A percentile compares a stretch with the other conserved stretches of the same genome.
These are phyloP conservation scores for Solea solea DNA, from an alignment of 2,113 vertebrate genomes.

Conservation along the genomic window DNA sequence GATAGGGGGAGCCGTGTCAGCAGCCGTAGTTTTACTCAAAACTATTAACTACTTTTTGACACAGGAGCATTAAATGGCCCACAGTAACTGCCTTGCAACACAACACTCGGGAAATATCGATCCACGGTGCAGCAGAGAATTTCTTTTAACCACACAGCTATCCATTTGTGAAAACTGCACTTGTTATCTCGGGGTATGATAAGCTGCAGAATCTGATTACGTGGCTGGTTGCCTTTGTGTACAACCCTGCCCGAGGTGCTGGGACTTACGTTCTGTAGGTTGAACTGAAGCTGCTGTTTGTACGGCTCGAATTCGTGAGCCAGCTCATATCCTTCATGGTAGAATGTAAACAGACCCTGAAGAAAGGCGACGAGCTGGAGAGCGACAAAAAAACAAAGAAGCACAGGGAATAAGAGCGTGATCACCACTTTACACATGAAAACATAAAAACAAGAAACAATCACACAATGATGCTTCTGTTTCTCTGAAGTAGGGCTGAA, in stretches of 20 bases:
- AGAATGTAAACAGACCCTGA: constrained; percentile 98
- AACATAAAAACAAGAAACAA: background rate
- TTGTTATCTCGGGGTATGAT: constrained; percentile 57
- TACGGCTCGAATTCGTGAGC: constrained; percentile 97
- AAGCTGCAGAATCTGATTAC: constrained; percentile 65
- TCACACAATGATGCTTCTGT: constrained; percentile 1
- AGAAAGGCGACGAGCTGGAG: constrained; percentile 96
- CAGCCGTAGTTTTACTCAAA: constrained; percentile 43
- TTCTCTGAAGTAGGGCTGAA: background rate
- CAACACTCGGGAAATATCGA: constrained; percentile 58
- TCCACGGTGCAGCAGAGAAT: constrained; percentile 35
- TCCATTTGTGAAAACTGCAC: constrained; percentile 59
- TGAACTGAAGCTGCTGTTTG: constrained; percentile 97
- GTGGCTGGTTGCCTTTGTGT: constrained; percentile 48
- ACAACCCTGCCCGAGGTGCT: constrained; percentile 30
- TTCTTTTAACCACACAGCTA: constrained; percentile 51
- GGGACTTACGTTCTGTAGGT: constrained; percentile 95
- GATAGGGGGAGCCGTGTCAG: constrained; percentile 11
- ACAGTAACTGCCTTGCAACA: constrained; percentile 46
- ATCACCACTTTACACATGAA: background rate
- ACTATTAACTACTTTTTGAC: constrained; percentile 40
- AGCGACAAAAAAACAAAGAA: constrained; percentile 20
- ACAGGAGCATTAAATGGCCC: constrained; percentile 49
- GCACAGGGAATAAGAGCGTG: constrained; percentile 3
- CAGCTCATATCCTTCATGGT: constrained; percentile 98